phyloP scores from a whole-genome alignment of 2,888 invertebrate species.

The Bombylius discolor region DNA sequence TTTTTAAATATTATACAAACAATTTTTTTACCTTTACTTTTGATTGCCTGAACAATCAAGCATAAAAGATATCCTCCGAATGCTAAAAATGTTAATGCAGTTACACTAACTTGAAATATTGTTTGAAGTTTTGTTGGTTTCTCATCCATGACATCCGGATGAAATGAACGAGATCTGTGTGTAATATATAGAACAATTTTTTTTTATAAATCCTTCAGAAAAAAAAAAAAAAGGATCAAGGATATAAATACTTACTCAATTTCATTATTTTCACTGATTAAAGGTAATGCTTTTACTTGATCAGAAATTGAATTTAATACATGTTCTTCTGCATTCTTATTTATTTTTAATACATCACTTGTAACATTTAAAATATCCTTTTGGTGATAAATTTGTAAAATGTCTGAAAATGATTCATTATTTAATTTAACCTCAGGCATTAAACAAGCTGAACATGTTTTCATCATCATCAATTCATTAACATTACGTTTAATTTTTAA shows the following conservation, averaged over 20 bases:
- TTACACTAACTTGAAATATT: constrained; percentile 64
- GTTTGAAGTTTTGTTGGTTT: constrained; percentile 53
- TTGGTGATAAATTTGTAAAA: too few species aligned
- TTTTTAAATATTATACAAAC: background rate
- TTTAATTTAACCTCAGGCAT: too few species aligned
- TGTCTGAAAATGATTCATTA: background rate
- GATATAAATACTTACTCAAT: background rate
- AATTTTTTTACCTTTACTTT: constrained; percentile 42
- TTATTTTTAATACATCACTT: too few species aligned
- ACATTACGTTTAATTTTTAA: constrained; percentile 42
- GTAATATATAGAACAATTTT: background rate
- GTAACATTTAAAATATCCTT: too few species aligned
- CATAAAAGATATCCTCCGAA: constrained; percentile 74
- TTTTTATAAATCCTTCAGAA: background rate
- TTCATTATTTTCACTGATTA: constrained; percentile 9
- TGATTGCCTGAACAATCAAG: constrained; percentile 61
- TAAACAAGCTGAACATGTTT: too few species aligned
- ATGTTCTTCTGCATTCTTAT: too few species aligned
- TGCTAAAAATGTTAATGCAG: constrained; percentile 66
- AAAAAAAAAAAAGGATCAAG: too few species aligned
- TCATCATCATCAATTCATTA: constrained; percentile 15
- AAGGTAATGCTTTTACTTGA: constrained; percentile 17
- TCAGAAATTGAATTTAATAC: too few species aligned
- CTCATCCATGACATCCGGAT: constrained; percentile 31
- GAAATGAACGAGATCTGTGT: constrained; percentile 8